phyloP scores from a whole-genome alignment of 2,797 vertebrate genomes.

The Megalops cyprinoides region DNA sequence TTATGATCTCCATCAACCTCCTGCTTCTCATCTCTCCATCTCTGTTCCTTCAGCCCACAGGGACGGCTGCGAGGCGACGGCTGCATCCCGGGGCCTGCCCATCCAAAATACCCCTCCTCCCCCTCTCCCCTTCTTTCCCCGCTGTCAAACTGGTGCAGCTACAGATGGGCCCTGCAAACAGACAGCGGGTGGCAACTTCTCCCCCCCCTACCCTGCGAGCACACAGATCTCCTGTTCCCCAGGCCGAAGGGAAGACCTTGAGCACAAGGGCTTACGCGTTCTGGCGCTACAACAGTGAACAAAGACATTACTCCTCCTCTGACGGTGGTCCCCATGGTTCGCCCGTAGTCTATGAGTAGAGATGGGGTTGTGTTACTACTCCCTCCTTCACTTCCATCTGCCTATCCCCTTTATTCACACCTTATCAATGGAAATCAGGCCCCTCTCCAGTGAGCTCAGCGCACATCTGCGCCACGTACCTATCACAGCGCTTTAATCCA shows the following conservation, averaged over 20 bases:
- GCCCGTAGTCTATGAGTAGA: too few relatives aligned
- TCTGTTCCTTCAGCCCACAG: constrained; percentile 44
- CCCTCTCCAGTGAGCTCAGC: constrained; percentile 28
- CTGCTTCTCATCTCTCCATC: constrained; percentile 46
- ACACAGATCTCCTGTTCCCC: constrained; percentile 21
- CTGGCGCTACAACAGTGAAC: too few relatives aligned
- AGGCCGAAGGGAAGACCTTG: background rate
- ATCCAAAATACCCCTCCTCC: constrained; percentile 34
- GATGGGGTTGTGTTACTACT: background rate
- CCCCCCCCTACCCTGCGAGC: constrained; percentile 19
- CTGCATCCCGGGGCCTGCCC: constrained; percentile 28
- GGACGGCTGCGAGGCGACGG: constrained; percentile 42
- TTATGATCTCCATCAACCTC: constrained; percentile 57
- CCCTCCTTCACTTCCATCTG: background rate
- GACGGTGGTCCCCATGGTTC: too few relatives aligned
- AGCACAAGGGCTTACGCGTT: too few relatives aligned
- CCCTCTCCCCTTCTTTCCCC: constrained; percentile 52
- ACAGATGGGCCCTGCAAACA: constrained; percentile 54
- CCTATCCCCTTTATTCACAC: background rate
- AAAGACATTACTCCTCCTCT: too few relatives aligned
- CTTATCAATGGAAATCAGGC: background rate
- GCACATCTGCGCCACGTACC: constrained; percentile 46
- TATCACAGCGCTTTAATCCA: constrained; percentile 49
- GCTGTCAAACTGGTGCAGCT: constrained; percentile 54
- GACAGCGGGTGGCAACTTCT: background rate